Base-by-base conservation (phyloP, 2,888 invertebrate genomes). In the Rugalucina vietnamica region DNA sequence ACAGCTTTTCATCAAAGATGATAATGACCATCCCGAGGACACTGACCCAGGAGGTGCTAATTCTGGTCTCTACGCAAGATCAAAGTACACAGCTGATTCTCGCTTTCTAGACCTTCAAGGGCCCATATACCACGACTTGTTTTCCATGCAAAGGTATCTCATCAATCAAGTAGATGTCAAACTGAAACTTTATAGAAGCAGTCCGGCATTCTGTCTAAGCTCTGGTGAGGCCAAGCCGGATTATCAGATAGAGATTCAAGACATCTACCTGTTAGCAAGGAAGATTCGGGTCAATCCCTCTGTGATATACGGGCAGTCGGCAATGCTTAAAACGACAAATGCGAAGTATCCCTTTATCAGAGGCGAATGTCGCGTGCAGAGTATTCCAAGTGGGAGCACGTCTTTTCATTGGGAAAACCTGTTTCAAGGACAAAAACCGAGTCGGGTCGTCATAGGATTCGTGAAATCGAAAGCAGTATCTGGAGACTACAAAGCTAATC, bases 21-120 rank as follows among this genome's bases (percentile, higher is more conserved):
- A 77, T 27, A 71, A 29, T 54, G 81, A 82, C 37, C 27, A 49
- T 24, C 78, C 76, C 4, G 76, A 77, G 12, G 87, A 80, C 34
- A 70, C 75, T 57, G 73, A 83, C 18, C 54, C 74, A 50, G 12
- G 1, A 2, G 80, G 84, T 18, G 27, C 18, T 21, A 87, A 84
- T 32, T 78, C 37, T 27, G 79, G 82, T 34, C 60, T 86, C 2
- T 84, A 32, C 49, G 1, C 29, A 14, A 27, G 83, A 77, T 8
- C 49, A 29, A 75, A 69, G 27, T 74, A 73, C 37, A 82, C 75
- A 24, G 27, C 14, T 36, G 43, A 18, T 5, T 87, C 79, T 27
- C 81, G 82, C 70, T 76, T 57, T 4, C 10, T 84, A 12, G 81
- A 86, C 8, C 34, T 86, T 18, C 87, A 84, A 57, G 87, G 82